Base-by-base conservation (phyloP, 2,888 invertebrate genomes). In the Himalopsyche anomala region DNA sequence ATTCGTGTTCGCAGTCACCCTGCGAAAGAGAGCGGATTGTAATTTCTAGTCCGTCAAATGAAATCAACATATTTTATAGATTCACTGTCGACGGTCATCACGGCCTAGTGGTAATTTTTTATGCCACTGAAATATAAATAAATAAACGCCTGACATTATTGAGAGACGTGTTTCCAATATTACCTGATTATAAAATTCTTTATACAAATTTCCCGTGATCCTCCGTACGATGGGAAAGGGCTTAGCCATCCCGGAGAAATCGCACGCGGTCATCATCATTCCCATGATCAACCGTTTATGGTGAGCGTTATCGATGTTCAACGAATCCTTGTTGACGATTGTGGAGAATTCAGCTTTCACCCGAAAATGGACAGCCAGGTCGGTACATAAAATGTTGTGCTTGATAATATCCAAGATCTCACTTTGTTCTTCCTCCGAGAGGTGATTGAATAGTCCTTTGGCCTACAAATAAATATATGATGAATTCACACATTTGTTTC, bases 201-300 rank as follows among this genome's bases (percentile, higher is more conserved):
- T 92, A 87, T 95, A 95, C 11, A 95, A 91, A 17, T 91, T 90
- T 87, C 94, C 93, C 0, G 94, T 93, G 42, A 94, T 92, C 15
- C 89, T 90, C 89, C 94, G 94, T 0, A 94, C 91, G 0, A 94
- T 91, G 0, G 92, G 91, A 87, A 94, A 95, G 0, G 95, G 94
- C 89, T 95, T 95, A 89, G 94, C 94, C 86, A 91, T 91, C 0
- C 94, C 95, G 0, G 95, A 94, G 74, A 95, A 90, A 90, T 95
- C 95, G 87, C 94, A 93, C 1, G 93, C 92, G 0, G 95, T 95
- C 95, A 95, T 95, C 90, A 92, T 91, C 11, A 92, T 90, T 17
- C 94, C 93, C 91, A 94, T 95, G 9, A 94, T 90, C 89, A 94
- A 91, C 80, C 90, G 91, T 85, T 94, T 91, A 89, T 95, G 95